Conservation (phyloP, 53 echinoderm and acorn worm genomes). For the Holothuria scabra region DNA sequence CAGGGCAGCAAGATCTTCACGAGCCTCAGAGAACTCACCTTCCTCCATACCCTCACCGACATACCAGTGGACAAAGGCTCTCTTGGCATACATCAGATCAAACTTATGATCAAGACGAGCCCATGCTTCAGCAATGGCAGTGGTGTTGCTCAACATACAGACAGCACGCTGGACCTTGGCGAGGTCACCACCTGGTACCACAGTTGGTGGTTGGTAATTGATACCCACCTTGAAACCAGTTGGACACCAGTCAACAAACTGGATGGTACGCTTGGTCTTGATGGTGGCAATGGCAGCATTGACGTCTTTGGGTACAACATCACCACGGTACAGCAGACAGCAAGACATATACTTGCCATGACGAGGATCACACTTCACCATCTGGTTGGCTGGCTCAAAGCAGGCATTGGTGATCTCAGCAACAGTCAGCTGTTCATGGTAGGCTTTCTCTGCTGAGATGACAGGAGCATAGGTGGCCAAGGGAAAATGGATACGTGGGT, state of each 20-base stretch:
- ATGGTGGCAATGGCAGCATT: constrained; percentile 5
- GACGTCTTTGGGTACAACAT: neutral
- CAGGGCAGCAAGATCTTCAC: constrained; percentile 91
- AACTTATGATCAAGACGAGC: constrained; percentile 24
- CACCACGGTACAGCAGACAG: too few relatives aligned
- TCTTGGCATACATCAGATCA: too few relatives aligned
- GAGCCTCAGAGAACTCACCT: constrained; percentile 95
- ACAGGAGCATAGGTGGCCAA: constrained; percentile 53
- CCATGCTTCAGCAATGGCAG: constrained; percentile 96
- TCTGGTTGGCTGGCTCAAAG: constrained; percentile 60
- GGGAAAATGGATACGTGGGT: constrained; percentile 55
- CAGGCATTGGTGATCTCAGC: constrained; percentile 59
- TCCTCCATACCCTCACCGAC: constrained; percentile 98
- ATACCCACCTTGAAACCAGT: too few relatives aligned
- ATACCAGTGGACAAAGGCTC: too few relatives aligned
- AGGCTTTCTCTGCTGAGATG: constrained; percentile 62
- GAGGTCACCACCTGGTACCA: constrained; percentile 42
- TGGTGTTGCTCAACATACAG: constrained; percentile 99
- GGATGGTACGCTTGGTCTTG: neutral
- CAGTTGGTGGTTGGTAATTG: too few relatives aligned
- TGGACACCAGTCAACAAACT: too few relatives aligned
- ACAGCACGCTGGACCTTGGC: constrained; percentile 93
- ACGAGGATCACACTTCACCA: too few relatives aligned
- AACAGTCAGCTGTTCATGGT: constrained; percentile 57
- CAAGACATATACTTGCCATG: too few relatives aligned